Percentiles rank a stretch among this genome's conserved stretches.
Conservation (phyloP, 1,140 invertebrate genomes). For the Charaxes varanes region DNA sequence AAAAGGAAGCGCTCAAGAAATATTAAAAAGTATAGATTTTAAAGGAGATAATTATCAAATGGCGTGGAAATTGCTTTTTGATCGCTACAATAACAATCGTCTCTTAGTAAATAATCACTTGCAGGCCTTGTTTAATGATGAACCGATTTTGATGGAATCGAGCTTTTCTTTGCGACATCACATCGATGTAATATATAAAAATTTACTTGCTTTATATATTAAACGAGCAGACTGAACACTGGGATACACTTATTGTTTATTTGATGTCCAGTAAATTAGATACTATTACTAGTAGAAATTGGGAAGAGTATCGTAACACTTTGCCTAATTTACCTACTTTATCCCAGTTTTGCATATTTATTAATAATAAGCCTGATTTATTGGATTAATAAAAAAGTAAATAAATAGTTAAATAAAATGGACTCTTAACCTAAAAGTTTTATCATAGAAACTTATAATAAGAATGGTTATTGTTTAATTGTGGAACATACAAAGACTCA, state of each 20-base stretch:
- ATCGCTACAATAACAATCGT: constrained; percentile 19
- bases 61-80: constrained; percentile 18
- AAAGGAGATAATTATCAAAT: constrained; percentile 1
- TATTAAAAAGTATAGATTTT: constrained; percentile 8
- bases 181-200: constrained; percentile 23
- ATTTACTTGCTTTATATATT: constrained; percentile 16
- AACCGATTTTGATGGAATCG: constrained; percentile 17
- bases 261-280: constrained; percentile 15
- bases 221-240: constrained; percentile 10
- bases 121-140: constrained; percentile 16
- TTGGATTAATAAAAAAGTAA: no score
- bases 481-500: no score
- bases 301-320: constrained; percentile 9
- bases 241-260: constrained; percentile 12
- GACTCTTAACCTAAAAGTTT: no score
- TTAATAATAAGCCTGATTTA: constrained; percentile 7
- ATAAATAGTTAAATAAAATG: no score
- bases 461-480: no score
- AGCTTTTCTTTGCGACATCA: constrained; percentile 10
- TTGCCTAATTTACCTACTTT: not conserved
- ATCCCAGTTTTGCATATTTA: constrained; percentile 2
- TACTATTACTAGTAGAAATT: constrained; percentile 2
- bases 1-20: not conserved
- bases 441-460: no score
- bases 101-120: constrained; percentile 22